These are phyloP conservation scores for Steinernema khuongi DNA, from an alignment of 1,140 invertebrate genomes.

Conservation along the genomic window DNA sequence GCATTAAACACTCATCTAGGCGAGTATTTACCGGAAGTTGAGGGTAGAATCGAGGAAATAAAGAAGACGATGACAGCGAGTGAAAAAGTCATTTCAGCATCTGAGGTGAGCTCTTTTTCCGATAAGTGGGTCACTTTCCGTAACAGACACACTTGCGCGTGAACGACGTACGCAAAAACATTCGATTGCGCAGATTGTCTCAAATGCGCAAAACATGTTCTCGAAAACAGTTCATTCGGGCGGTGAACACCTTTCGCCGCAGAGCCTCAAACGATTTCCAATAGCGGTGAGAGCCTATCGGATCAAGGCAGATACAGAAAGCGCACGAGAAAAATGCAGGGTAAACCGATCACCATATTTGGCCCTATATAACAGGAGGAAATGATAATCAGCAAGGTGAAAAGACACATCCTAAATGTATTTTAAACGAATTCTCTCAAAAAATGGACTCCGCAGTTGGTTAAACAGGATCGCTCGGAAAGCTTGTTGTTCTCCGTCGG, in stretches of 20 bases:
- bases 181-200: conserved; percentile 16
- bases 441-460: not conserved
- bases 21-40: not conserved
- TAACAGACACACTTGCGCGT: not conserved
- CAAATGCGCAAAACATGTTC: conserved; percentile 5
- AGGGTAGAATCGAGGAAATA: not conserved
- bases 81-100: conserved; percentile 8
- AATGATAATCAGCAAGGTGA: too few relatives aligned
- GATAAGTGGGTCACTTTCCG: conserved; percentile 9
- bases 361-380: too few relatives aligned
- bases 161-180: conserved; percentile 14
- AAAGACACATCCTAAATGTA: too few relatives aligned
- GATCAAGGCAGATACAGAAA: too few relatives aligned
- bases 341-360: too few relatives aligned
- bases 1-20: too few relatives aligned
- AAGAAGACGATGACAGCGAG: not conserved
- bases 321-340: too few relatives aligned
- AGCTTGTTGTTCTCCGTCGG: not conserved
- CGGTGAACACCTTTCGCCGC: not conserved
- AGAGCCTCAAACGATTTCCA: too few relatives aligned
- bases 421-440: not conserved
- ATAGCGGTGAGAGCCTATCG: too few relatives aligned
- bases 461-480: not conserved
- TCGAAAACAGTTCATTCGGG: not conserved
- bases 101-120: not conserved